Evolutionary conservation across 2,888 invertebrate genomes (phyloP).

Genomic region (Pammene fasciana): DNA sequence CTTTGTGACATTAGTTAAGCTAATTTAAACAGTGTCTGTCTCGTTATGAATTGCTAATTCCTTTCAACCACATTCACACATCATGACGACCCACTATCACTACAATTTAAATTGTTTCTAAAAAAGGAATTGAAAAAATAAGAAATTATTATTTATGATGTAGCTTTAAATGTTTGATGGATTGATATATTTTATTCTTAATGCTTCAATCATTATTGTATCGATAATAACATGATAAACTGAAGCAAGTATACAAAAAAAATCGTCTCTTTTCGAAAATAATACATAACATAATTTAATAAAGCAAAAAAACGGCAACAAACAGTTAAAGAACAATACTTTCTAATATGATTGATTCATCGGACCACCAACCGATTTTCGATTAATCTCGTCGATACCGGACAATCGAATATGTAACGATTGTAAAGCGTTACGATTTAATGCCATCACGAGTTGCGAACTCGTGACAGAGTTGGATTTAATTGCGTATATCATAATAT

Average conservation of each 20-base stretch:
- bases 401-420: constrained; percentile 41
- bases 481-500: constrained; percentile 25
- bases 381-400: constrained; percentile 35
- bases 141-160: too few relatives aligned
- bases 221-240: background rate
- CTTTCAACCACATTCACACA: constrained; percentile 9
- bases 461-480: constrained; percentile 30
- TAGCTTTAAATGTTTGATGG: too few relatives aligned
- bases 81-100: background rate
- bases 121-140: too few relatives aligned
- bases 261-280: background rate
- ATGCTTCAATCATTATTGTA: too few relatives aligned
- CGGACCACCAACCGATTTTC: constrained; percentile 40
- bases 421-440: constrained; percentile 31
- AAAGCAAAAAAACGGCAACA: constrained; percentile 14
- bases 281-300: background rate
- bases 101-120: background rate
- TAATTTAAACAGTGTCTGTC: constrained; percentile 2
- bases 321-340: constrained; percentile 25
- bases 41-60: constrained; percentile 12
- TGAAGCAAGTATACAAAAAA: background rate
- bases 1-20: constrained; percentile 7
- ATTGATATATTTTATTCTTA: too few relatives aligned
- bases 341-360: constrained; percentile 39
- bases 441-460: constrained; percentile 29